phyloP scores from a whole-genome alignment of 2,888 invertebrate genomes.

The Rhagium mordax region DNA sequence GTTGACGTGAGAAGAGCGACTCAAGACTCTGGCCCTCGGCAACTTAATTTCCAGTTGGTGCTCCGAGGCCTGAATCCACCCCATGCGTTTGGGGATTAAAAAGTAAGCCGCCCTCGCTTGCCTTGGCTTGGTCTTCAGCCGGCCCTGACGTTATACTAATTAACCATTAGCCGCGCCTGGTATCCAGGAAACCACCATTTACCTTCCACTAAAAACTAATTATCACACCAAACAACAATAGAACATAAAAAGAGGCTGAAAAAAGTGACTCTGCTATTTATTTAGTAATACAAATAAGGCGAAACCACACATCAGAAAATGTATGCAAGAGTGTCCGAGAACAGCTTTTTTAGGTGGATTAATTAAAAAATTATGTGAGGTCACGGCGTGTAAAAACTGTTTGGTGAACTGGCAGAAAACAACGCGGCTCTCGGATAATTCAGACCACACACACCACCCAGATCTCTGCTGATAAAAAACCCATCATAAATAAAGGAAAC shows the following conservation, averaged over 20 bases:
- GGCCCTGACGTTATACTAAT: neutral
- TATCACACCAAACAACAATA: neutral
- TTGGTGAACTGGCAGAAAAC: conserved; percentile 35
- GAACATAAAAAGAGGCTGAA: neutral
- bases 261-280: neutral
- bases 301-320: neutral
- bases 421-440: conserved; percentile 31
- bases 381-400: conserved; percentile 43
- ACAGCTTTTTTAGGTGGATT: neutral
- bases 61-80: too few relatives aligned
- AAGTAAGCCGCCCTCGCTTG: too few relatives aligned
- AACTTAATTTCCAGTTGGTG: too few relatives aligned
- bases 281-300: neutral
- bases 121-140: neutral
- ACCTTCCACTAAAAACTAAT: neutral
- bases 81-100: too few relatives aligned
- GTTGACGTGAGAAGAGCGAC: too few relatives aligned
- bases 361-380: conserved; percentile 43
- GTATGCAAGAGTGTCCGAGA: neutral
- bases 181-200: neutral
- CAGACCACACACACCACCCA: conserved; percentile 48
- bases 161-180: neutral
- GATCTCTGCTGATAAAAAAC: conserved; percentile 42
- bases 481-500: conserved; percentile 47
- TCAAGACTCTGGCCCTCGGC: too few relatives aligned